Percentiles rank a stretch among this genome's conserved stretches.
Conservation (phyloP, 2,888 invertebrate species). For the Tribolium freemani region DNA sequence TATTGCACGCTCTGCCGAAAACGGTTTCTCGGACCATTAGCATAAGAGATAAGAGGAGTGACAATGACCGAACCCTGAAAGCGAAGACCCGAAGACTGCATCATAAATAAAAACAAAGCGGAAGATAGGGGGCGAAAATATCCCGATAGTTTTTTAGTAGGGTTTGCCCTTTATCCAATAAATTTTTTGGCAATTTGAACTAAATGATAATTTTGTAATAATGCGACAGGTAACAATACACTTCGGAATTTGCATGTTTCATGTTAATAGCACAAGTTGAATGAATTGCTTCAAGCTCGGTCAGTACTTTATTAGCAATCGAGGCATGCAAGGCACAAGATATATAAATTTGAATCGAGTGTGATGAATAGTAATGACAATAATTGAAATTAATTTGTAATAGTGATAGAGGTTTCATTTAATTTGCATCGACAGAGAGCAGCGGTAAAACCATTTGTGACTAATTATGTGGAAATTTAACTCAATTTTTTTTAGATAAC, state of each 20-base stretch:
- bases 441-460: neutral
- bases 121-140: slow-evolving; percentile 19
- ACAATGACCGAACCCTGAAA: slow-evolving; percentile 4
- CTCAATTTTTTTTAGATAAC: too few relatives aligned
- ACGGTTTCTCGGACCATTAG: slow-evolving; percentile 14
- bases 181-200: neutral
- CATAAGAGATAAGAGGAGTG: slow-evolving; percentile 25
- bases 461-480: neutral
- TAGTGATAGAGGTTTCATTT: slow-evolving; percentile 31
- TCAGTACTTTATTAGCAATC: slow-evolving; percentile 19
- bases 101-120: slow-evolving; percentile 25
- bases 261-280: slow-evolving; percentile 2
- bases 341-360: slow-evolving; percentile 25
- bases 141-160: slow-evolving; percentile 1
- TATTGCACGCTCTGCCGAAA: slow-evolving; percentile 13
- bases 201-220: neutral
- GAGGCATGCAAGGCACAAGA: slow-evolving; percentile 11
- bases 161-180: slow-evolving; percentile 10
- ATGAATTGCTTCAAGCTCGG: slow-evolving; percentile 23
- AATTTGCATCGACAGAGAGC: slow-evolving; percentile 9
- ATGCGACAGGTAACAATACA: neutral
- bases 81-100: neutral
- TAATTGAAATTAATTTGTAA: slow-evolving; percentile 28
- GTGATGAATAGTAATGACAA: slow-evolving; percentile 27
- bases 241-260: neutral